Conservation (phyloP, 1,140 invertebrate species). For the Hypsibius dujardini region DNA sequence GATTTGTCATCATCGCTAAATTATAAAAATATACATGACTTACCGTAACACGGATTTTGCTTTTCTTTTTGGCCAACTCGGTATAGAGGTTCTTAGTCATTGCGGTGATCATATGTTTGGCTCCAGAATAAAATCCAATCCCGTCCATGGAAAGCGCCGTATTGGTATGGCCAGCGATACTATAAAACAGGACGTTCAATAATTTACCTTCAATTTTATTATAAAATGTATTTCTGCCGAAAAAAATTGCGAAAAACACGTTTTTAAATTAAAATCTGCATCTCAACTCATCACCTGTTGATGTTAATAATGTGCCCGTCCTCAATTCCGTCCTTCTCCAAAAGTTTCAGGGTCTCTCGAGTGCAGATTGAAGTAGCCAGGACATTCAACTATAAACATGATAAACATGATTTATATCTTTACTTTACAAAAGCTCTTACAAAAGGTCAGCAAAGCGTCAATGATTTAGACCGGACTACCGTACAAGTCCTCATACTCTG, state of each 20-base stretch:
- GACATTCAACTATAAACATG: slow-evolving; percentile 39
- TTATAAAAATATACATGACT: slow-evolving; percentile 22
- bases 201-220: too few relatives aligned
- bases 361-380: slow-evolving; percentile 47
- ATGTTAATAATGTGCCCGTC: slow-evolving; percentile 52
- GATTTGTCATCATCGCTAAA: too few relatives aligned
- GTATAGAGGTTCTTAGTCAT: slow-evolving; percentile 44
- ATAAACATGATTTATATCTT: not conserved
- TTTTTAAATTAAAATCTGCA: not conserved
- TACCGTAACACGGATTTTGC: slow-evolving; percentile 48
- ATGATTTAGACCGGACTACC: not conserved
- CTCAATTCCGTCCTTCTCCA: slow-evolving; percentile 42
- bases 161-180: too few relatives aligned
- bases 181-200: too few relatives aligned
- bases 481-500: too few relatives aligned
- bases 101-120: slow-evolving; percentile 49
- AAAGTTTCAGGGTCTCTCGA: slow-evolving; percentile 44
- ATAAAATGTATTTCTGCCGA: not conserved
- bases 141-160: too few relatives aligned
- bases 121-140: slow-evolving; percentile 40
- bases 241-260: not conserved
- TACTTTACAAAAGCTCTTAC: not conserved
- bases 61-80: slow-evolving; percentile 42
- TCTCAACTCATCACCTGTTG: slow-evolving; percentile 38
- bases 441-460: not conserved